phyloP scores from a whole-genome alignment of 1,140 invertebrate genomes.

The Drosophila biarmipes region DNA sequence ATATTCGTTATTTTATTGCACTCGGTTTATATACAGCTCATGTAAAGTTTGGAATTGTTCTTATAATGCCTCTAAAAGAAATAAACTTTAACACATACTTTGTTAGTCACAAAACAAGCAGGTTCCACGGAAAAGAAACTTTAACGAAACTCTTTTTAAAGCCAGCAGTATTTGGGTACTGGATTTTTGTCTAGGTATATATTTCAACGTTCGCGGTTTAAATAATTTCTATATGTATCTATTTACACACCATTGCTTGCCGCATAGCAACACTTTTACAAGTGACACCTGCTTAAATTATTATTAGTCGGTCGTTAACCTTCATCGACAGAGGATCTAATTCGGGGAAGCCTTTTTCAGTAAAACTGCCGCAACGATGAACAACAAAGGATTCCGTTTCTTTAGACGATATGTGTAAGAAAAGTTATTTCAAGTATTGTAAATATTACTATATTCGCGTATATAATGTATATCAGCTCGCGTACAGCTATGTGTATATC shows the following conservation, averaged over 20 bases:
- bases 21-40: slow-evolving; percentile 63
- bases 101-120: background rate
- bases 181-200: slow-evolving; percentile 26
- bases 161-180: slow-evolving; percentile 8
- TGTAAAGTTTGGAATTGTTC: slow-evolving; percentile 9
- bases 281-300: slow-evolving; percentile 17
- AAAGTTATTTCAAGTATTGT: slow-evolving; percentile 53
- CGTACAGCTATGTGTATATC: slow-evolving; percentile 27
- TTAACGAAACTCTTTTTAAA: background rate
- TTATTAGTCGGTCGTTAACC: background rate
- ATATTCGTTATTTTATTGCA: slow-evolving; percentile 55
- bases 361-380: slow-evolving; percentile 46
- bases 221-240: slow-evolving; percentile 26
- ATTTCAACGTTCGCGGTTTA: slow-evolving; percentile 28
- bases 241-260: slow-evolving; percentile 24
- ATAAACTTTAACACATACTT: background rate
- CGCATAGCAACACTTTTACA: slow-evolving; percentile 52
- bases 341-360: slow-evolving; percentile 18
- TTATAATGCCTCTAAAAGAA: background rate
- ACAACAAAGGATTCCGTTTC: slow-evolving; percentile 7
- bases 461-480: slow-evolving; percentile 34
- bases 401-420: slow-evolving; percentile 73
- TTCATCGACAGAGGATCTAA: slow-evolving; percentile 22
- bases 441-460: slow-evolving; percentile 40
- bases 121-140: background rate